Evolutionary conservation across 2,797 vertebrate genomes (phyloP), one percentile per base, ranked within the genome.

Genomic region (Rhodeus uyekii): DNA sequence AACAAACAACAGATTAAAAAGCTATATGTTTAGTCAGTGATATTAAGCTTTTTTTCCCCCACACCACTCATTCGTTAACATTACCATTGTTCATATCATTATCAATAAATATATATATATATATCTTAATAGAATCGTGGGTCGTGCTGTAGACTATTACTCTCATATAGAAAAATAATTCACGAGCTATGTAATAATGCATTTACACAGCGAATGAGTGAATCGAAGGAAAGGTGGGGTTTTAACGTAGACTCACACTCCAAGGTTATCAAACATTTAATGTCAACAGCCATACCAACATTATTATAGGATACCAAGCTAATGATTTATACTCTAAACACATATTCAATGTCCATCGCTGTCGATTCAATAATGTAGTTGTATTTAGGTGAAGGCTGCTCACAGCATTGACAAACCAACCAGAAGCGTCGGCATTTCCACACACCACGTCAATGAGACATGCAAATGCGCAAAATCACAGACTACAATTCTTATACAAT

Each of bases 221-320:
- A 76, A 64, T 10, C 65, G 65, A 76, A 67, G 27, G 69, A 83
- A 86, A 88, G 85, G 87, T 86, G 87, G 78, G 87, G 85, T 86
- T 86, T 69, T 77, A 76, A 84, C 83, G 55, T 36, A 75, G 64
- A 39, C 77, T 72, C 24, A 42, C 36, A 80, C 58, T 65, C 46
- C 64, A 76, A 83, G 69, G 63, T 81, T 78, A 78, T 78, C 34
- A 67, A 76, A 34, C 64, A 44, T 42, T 16, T 39, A 27, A 77
- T 22, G 39, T 58, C 38, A 65, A 67, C 38, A 29, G 14, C 19
- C 27, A 3, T 48, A n/a, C 8, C 3, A 42, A 74, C 67, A 74
- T 6, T 53, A 48, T n/a, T 5, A 13, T 34, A 32, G 4, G 22
- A 38, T 42, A 3, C 36, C 29, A n/a, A 9, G 8, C 13, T 55